These are phyloP conservation scores for Thalassaphorura encarpata DNA, from an alignment of 1,140 invertebrate genomes.

Conservation along the genomic window DNA sequence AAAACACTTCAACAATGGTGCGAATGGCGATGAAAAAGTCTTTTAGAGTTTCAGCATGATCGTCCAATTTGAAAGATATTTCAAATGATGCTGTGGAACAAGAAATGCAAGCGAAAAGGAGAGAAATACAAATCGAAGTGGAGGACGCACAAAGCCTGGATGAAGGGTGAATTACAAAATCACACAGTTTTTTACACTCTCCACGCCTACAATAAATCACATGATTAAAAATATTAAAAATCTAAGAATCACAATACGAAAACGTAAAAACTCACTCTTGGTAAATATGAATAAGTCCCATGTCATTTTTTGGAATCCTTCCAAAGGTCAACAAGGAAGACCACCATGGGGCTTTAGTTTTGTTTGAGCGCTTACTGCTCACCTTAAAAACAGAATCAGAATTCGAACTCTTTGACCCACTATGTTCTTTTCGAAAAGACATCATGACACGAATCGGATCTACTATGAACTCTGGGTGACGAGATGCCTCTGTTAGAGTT, in stretches of 20 bases:
- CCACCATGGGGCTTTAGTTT: too few relatives aligned
- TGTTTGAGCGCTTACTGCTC: too few relatives aligned
- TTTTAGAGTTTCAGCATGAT: neutral
- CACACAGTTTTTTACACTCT: neutral
- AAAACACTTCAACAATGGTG: conserved; percentile 18
- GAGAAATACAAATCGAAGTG: conserved; percentile 10
- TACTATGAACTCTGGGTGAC: neutral
- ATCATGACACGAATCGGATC: neutral
- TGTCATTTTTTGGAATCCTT: conserved; percentile 22
- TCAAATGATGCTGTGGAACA: conserved; percentile 23
- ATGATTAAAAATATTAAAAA: neutral
- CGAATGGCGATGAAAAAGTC: neutral
- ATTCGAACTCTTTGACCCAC: too few relatives aligned
- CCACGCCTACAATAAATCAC: neutral
- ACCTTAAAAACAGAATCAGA: too few relatives aligned
- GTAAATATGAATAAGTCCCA: conserved; percentile 28
- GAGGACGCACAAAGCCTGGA: conserved; percentile 3
- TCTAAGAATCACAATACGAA: neutral
- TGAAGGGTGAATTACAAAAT: conserved; percentile 23
- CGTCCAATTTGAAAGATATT: conserved; percentile 13
- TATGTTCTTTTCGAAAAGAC: too few relatives aligned
- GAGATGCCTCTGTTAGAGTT: neutral
- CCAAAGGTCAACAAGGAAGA: conserved; percentile 25
- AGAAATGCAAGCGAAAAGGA: conserved; percentile 19
- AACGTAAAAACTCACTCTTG: conserved; percentile 27